Evolutionary conservation across 1,140 invertebrate species (phyloP).

Genomic region (Mizuhopecten yessoensis): DNA sequence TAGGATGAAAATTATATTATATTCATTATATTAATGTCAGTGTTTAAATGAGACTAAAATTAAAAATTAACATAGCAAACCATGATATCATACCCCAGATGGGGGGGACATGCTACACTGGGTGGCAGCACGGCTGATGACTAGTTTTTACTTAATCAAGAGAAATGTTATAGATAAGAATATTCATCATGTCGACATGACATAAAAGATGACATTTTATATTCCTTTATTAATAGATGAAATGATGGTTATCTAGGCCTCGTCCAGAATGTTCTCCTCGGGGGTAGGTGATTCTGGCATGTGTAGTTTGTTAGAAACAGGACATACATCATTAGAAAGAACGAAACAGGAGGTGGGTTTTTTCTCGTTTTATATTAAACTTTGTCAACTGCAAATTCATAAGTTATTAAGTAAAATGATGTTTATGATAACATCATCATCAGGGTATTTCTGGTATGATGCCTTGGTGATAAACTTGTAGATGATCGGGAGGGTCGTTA

Average conservation of each 20-base stretch:
- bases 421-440: not conserved
- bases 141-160: not conserved
- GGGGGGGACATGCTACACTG: not conserved
- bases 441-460: not conserved
- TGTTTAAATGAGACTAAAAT: not conserved
- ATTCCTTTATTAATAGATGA: not conserved
- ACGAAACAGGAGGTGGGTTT: not conserved
- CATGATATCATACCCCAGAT: not conserved
- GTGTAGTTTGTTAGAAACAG: not conserved
- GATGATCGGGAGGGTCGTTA: not conserved
- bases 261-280: not conserved
- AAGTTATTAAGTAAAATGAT: not conserved
- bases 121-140: not conserved
- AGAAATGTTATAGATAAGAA: not conserved
- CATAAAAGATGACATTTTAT: not conserved
- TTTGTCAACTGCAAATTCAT: constrained; percentile 16
- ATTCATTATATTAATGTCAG: not conserved
- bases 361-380: constrained; percentile 13
- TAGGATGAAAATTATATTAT: no score
- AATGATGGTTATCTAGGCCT: not conserved
- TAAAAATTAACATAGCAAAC: not conserved
- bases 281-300: not conserved
- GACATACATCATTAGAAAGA: not conserved
- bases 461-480: not conserved
- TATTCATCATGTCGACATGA: not conserved